A percentile compares a stretch with the other conserved stretches of the same genome.
Conservation (phyloP, 1,140 invertebrate species). For the Eufriesea mexicana region DNA sequence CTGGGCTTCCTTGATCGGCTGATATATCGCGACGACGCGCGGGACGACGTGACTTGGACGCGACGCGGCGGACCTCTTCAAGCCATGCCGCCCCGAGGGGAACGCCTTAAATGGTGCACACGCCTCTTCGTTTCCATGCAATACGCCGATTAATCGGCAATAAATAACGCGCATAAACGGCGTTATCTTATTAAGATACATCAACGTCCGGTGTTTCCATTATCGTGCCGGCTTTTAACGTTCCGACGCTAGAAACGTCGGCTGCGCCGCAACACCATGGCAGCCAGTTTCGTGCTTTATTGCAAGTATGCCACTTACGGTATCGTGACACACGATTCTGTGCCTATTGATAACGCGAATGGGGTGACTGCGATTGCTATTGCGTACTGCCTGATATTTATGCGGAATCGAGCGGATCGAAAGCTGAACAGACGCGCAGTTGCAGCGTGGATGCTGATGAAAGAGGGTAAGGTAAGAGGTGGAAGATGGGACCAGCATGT, state of each 20-base stretch:
- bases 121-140: neutral
- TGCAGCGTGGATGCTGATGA: neutral
- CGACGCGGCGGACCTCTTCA: conserved; percentile 1
- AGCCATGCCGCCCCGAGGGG: neutral
- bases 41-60: conserved; percentile 13
- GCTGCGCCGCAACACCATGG: neutral
- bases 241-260: neutral
- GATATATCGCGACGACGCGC: conserved; percentile 32
- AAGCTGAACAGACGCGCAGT: neutral
- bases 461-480: neutral
- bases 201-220: conserved; percentile 45
- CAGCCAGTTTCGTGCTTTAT: conserved; percentile 22
- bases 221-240: conserved; percentile 29
- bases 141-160: conserved; percentile 28
- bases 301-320: neutral
- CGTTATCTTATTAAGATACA: conserved; percentile 45
- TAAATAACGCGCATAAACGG: conserved; percentile 39
- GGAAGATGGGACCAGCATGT: no score
- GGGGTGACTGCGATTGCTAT: neutral
- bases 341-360: neutral
- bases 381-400: neutral
- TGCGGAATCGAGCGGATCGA: neutral
- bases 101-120: conserved; percentile 40
- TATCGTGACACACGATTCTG: neutral
- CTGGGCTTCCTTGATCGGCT: conserved; percentile 19